A percentile compares a stretch with the other conserved stretches of the same genome.
Evolutionary conservation across 2,797 vertebrate species (phyloP).

Genomic region (Muscicapa comitata): DNA sequence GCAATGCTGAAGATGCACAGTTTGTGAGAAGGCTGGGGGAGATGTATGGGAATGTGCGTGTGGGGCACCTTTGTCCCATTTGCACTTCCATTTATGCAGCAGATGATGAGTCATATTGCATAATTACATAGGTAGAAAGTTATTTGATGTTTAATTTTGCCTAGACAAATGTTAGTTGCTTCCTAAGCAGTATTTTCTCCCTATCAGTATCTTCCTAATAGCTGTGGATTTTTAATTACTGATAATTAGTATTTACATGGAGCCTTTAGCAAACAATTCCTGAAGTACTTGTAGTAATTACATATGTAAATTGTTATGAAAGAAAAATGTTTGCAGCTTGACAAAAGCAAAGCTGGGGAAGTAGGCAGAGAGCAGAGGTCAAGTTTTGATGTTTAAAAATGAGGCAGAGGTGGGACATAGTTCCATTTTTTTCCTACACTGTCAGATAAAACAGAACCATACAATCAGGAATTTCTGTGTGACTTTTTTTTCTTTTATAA

Average conservation of each 20-base stretch:
- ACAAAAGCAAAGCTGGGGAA: conserved; percentile 24
- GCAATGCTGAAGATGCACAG: neutral
- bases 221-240: conserved; percentile 81
- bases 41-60: neutral
- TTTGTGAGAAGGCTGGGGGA: neutral
- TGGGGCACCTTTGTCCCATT: conserved; percentile 18
- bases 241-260: conserved; percentile 88
- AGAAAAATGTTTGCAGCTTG: conserved; percentile 55
- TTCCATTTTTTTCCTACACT: neutral
- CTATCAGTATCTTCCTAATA: conserved; percentile 76
- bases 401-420: neutral
- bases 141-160: conserved; percentile 59
- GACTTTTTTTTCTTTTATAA: neutral
- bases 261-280: conserved; percentile 82
- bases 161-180: conserved; percentile 50
- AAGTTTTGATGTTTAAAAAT: neutral
- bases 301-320: conserved; percentile 82
- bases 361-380: conserved; percentile 2
- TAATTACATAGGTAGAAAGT: conserved; percentile 62
- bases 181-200: conserved; percentile 77
- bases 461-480: neutral
- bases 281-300: conserved; percentile 82
- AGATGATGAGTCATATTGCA: conserved; percentile 46
- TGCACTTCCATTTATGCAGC: conserved; percentile 28
- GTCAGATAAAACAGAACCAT: neutral